These are phyloP conservation scores for Sarcophaga variegata DNA, from an alignment of 2,888 invertebrate genomes.

Conservation along the genomic window DNA sequence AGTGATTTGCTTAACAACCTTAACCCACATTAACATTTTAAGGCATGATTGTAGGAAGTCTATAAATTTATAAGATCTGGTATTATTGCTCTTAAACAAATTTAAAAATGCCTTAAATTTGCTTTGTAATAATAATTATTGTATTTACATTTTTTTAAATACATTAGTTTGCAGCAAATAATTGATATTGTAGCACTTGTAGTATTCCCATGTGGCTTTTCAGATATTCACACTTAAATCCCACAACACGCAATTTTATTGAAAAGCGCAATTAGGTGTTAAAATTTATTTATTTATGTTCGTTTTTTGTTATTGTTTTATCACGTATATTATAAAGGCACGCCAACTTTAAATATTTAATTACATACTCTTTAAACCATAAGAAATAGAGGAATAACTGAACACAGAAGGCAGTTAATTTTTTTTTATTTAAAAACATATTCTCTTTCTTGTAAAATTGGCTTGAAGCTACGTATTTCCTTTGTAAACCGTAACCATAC, in stretches of 20 bases:
- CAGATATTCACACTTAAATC: slow-evolving; percentile 22
- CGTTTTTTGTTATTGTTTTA: slow-evolving; percentile 4
- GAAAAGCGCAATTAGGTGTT: slow-evolving; percentile 52
- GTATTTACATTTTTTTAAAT: too few relatives aligned
- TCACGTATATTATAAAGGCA: not conserved
- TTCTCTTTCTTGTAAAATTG: too few relatives aligned
- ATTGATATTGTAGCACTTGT: not conserved
- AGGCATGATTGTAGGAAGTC: too few relatives aligned
- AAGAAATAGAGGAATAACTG: not conserved
- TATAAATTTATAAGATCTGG: too few relatives aligned
- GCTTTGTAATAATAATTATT: too few relatives aligned
- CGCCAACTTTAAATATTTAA: slow-evolving; percentile 28
- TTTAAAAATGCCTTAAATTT: too few relatives aligned
- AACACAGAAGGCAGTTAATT: too few relatives aligned
- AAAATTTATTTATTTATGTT: slow-evolving; percentile 55
- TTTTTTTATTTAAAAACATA: too few relatives aligned
- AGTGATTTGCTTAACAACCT: not conserved
- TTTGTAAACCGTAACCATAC: too few relatives aligned
- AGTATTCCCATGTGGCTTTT: not conserved
- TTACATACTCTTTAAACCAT: not conserved
- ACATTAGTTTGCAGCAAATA: not conserved
- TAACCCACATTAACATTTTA: not conserved
- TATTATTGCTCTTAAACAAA: too few relatives aligned
- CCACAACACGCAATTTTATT: slow-evolving; percentile 36
- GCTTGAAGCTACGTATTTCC: too few relatives aligned